Percentiles rank a stretch among this genome's conserved stretches.
These are phyloP conservation scores for Limulus polyphemus DNA, from an alignment of 2,888 invertebrate species.

Conservation along the genomic window DNA sequence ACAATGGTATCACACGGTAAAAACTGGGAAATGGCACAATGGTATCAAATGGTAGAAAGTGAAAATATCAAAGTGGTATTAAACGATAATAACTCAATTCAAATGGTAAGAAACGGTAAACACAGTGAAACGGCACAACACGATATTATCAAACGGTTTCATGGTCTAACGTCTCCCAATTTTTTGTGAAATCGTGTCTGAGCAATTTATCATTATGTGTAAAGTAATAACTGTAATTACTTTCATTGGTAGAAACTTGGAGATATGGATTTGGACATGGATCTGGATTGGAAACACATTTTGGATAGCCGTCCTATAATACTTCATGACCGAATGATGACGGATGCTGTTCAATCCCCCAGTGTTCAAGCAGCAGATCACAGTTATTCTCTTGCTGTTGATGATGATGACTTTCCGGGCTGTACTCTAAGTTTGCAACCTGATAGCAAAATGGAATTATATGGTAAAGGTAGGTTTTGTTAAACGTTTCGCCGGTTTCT, in stretches of 20 bases:
- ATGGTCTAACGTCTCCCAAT: no score
- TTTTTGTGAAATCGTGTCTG: no score
- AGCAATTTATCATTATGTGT: no score
- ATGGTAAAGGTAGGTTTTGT: conserved; percentile 20
- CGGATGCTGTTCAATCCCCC: conserved; percentile 63
- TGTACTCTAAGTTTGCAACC: conserved; percentile 46
- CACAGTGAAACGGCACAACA: no score
- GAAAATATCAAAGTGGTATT: no score
- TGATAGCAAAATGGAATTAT: conserved; percentile 23
- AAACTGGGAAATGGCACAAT: no score
- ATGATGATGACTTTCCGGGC: conserved; percentile 43
- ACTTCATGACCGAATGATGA: conserved; percentile 76
- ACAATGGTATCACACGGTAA: no score
- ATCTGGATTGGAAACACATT: conserved; percentile 35
- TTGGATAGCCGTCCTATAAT: conserved; percentile 40
- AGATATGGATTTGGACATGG: conserved; percentile 25
- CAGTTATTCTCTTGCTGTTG: conserved; percentile 57
- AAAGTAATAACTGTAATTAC: background rate
- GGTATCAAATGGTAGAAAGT: no score
- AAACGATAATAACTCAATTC: no score
- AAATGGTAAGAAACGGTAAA: no score
- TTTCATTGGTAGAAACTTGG: conserved; percentile 14
- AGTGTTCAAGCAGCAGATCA: conserved; percentile 78
- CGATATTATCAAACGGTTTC: no score
- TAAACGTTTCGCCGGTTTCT: no score